Base-by-base conservation (phyloP, 2,113 vertebrate species). In the Neotoma lepida region DNA sequence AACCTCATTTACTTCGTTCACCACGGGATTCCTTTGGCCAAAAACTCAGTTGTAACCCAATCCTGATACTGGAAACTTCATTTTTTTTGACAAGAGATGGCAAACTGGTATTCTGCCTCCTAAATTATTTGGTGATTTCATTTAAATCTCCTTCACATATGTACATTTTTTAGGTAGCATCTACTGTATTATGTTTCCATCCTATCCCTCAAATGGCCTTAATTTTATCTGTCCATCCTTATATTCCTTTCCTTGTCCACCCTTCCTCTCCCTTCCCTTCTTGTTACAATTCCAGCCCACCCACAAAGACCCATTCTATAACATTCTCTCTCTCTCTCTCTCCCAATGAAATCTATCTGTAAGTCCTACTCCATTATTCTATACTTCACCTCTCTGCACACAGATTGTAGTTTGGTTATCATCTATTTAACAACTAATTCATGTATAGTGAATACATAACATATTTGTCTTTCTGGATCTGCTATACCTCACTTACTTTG, bases 401-500 rank as follows among this genome's bases (percentile, higher is more conserved):
- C 15, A 33, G 6, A 51, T 78, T 51, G 4, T 51, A 51, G 1
- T 33, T 51, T 51, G 28, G 30, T 51, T 78, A 78, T 35, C 46
- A 78, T 20, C 10, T 51, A 78, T 78, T 51, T 51, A 78, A 18
- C 28, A 33, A 1, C 17, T 35, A 33, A 51, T 20, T 30, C 30
- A 78, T 33, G 1, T 33, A 33, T 78, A 35, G 30, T 78, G 46
- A 77, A 51, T 9, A 77, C 15, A 49, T 6, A 77, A 28, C 28
- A 33, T 51, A 77, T 77, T 49, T 49, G 5, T 49, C 2, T 30
- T 49, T 28, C 44, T 46, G 28, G 2, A 46, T 49, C 74, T 33
- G 46, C 3, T 2, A 49, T 49, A 77, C 7, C 13, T 51, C 8
- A 35, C 46, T 6, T 2, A 1, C 0, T 7, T 9, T 51, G 46